Conservation (phyloP, 53 echinoderm and acorn worm species). For the Glandiceps talaboti region DNA sequence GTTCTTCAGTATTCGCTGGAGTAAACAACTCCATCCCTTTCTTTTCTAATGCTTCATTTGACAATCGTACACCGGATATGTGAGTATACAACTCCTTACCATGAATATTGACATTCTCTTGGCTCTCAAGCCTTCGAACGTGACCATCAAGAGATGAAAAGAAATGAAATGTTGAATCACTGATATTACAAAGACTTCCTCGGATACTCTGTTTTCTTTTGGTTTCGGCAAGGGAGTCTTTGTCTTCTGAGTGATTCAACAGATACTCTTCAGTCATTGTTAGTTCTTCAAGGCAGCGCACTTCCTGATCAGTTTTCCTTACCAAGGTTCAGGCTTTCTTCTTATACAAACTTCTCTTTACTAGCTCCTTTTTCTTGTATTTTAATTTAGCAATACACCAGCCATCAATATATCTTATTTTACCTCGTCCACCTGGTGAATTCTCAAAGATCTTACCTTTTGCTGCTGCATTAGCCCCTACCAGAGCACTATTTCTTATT, state of each 20-base stretch:
- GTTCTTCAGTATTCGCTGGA: neutral
- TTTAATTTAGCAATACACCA: neutral
- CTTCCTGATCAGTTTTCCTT: neutral
- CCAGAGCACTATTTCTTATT: neutral
- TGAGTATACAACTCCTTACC: neutral
- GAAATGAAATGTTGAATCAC: neutral
- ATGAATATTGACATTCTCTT: neutral
- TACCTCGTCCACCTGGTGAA: neutral
- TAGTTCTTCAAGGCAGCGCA: neutral
- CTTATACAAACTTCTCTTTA: neutral
- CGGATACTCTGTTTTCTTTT: neutral
- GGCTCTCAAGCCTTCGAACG: neutral
- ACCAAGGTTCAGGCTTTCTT: neutral
- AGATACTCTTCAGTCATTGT: neutral
- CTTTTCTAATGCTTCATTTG: neutral
- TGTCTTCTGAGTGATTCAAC: neutral
- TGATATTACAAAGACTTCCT: neutral
- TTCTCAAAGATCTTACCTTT: neutral
- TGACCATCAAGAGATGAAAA: neutral
- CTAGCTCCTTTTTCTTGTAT: neutral
- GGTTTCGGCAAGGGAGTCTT: neutral
- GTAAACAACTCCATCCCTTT: neutral
- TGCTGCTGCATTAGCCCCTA: neutral
- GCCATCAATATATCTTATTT: neutral
- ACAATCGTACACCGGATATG: neutral